Base-by-base conservation (phyloP, 2,113 vertebrate genomes). In the Podocnemis expansa region DNA sequence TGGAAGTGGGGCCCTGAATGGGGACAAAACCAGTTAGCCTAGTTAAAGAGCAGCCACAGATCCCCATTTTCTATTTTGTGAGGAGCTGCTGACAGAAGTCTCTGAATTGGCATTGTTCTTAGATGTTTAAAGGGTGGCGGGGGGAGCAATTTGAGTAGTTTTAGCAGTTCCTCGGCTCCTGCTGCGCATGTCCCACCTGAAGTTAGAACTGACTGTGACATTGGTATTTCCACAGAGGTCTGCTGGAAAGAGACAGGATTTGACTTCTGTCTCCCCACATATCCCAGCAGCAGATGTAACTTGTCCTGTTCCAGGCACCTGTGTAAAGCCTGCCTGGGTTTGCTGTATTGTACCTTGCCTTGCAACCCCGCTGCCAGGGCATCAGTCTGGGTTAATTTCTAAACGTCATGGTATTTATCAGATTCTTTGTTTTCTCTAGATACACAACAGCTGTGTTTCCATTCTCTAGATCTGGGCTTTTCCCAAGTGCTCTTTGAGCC, bases 1-100 rank as follows among this genome's bases (percentile, higher is more conserved):
- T 9, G 79, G 79, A 55, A 38, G 17, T 11, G 0, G 70, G 80
- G 58, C 7, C 2, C 41, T 6, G 5, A 6, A 3, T 6, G 16
- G 52, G 13, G 2, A 0, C 41, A 10, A 43, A 41, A 3, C 41
- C 41, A 76, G 51, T 13, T 16, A 52, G 51, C 51, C 14, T 52
- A 52, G 51, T 52, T 52, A 52, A 52, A 52, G 51, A 45, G 73
- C 41, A 76, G 73, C 41, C 14, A n/a, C n/a, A 6, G 24, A 22
- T 25, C 38, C 3, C 41, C 38, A 7, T 24, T n/a, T 73, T 11
- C 8, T 41, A 70, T 73, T 73, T 73, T 22, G 19, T 8, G 67
- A 70, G 19, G 41, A 41, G 17, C 67, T 73, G 41, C 21, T 22
- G 19, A 21, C 5, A 24, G 16, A 73, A 73, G 19, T 73, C 38